Base-by-base conservation (phyloP, 2,113 vertebrate genomes). In the Leptobrachium leishanense region DNA sequence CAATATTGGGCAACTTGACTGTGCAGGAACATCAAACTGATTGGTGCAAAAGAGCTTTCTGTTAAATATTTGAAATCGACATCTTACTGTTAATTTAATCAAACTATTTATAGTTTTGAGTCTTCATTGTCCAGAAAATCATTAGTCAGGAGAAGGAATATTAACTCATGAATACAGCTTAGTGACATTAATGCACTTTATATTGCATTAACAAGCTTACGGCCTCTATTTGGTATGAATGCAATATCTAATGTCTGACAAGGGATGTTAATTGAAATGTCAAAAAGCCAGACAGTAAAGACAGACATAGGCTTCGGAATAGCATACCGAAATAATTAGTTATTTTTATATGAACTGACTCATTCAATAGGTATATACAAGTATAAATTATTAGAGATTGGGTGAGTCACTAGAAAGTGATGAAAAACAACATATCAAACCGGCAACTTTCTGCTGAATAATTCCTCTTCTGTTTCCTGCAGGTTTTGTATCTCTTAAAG, bases 251-350 rank as follows among this genome's bases (percentile, higher is more conserved):
- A 69, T 77, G 86, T 88, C 85, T 88, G 81, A 88, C 77, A 74
- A 76, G 70, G 86, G 87, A 91, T 90, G 77, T 83, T 74, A 82
- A 88, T 87, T 83, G 75, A 84, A 86, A 81, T 85, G 83, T 79
- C 86, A 89, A 82, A 83, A 87, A 75, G 85, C 70, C 53, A 91
- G 88, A 91, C 86, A 91, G 85, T 76, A 83, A 82, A 84, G 74
- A 85, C 67, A 89, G 88, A 83, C 84, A 77, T 70, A 84, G 80
- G 82, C 85, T 91, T 91, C 90, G 84, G 86, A 84, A 84, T 66
- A 89, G 82, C 50, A 88, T 85, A 88, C 87, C 84, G 91, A 88
- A 87, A 85, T 82, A 70, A 85, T 84, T 84, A 84, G 83, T 91
- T 88, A 85, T 83, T 85, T 50, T 79, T 86, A 82, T 88, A 82